These are phyloP conservation scores for Eonycteris spelaea DNA, from an alignment of 2,113 vertebrate genomes.

Conservation along the genomic window DNA sequence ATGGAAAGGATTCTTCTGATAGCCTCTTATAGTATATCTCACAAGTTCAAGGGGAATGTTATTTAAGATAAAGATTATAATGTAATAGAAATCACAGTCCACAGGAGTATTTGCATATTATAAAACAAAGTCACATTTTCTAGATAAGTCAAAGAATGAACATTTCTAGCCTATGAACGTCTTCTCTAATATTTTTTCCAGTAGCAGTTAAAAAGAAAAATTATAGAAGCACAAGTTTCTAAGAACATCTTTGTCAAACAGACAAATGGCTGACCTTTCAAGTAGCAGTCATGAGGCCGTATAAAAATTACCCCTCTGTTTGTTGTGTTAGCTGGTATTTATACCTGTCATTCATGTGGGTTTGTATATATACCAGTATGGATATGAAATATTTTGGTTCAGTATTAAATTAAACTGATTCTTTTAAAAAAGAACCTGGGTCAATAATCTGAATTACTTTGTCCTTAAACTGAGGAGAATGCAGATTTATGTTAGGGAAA, in stretches of 20 bases:
- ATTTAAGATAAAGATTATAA: neutral
- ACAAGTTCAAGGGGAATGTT: slow-evolving; percentile 18
- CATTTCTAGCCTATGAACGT: neutral
- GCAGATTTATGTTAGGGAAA: neutral
- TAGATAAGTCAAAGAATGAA: neutral
- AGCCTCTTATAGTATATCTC: neutral
- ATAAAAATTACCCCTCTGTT: neutral
- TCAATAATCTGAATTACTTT: neutral
- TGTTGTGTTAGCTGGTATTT: neutral
- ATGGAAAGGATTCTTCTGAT: slow-evolving; percentile 30
- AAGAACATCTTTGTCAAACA: neutral
- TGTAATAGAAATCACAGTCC: neutral
- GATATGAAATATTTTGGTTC: neutral
- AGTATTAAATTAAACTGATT: neutral
- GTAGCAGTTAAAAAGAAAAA: neutral
- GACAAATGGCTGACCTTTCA: neutral
- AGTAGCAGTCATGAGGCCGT: neutral
- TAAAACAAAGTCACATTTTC: neutral
- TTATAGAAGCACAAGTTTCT: neutral
- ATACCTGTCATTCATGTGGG: neutral
- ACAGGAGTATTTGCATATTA: neutral
- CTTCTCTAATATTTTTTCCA: neutral
- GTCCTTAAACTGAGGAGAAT: neutral
- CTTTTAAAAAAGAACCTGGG: neutral
- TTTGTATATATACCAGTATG: neutral